phyloP scores from a whole-genome alignment of 2,888 invertebrate genomes.

The Hypomecis atomaria region DNA sequence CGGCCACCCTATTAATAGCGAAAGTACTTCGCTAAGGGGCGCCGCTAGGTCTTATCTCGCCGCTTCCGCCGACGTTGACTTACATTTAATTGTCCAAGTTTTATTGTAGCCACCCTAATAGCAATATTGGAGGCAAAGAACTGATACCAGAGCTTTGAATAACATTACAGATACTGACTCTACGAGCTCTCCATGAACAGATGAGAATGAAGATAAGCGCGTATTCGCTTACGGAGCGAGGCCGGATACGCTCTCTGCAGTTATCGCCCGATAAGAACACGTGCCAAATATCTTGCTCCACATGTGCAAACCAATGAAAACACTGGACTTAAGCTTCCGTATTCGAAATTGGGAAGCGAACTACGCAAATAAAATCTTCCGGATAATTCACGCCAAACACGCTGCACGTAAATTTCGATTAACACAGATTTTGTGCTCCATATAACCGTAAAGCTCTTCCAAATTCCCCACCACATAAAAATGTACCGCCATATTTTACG shows the following conservation, averaged over 20 bases:
- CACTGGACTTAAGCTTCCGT: slow-evolving; percentile 19
- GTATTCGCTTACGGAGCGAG: slow-evolving; percentile 40
- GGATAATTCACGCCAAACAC: slow-evolving; percentile 12
- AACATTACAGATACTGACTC: slow-evolving; percentile 57
- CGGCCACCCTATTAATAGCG: slow-evolving; percentile 74
- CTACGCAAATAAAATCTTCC: slow-evolving; percentile 3
- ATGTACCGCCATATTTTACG: slow-evolving; percentile 37
- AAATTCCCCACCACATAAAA: slow-evolving; percentile 20
- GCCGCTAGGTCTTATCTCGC: slow-evolving; percentile 76
- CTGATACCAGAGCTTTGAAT: slow-evolving; percentile 63
- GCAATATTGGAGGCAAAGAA: slow-evolving; percentile 69
- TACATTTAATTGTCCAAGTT: slow-evolving; percentile 83
- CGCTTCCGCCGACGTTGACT: slow-evolving; percentile 71
- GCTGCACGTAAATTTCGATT: slow-evolving; percentile 21
- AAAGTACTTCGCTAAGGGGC: slow-evolving; percentile 71
- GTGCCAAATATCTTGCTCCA: slow-evolving; percentile 41
- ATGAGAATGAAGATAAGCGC: slow-evolving; percentile 44
- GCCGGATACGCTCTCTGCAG: slow-evolving; percentile 41
- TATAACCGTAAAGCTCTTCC: slow-evolving; percentile 10
- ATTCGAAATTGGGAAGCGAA: slow-evolving; percentile 12
- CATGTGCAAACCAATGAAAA: slow-evolving; percentile 30
- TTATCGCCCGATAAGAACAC: slow-evolving; percentile 39
- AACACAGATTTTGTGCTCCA: slow-evolving; percentile 21
- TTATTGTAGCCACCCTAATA: slow-evolving; percentile 76
- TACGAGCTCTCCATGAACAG: slow-evolving; percentile 37